Conservation (phyloP, 1,140 invertebrate genomes). For the Habropoda laboriosa region DNA sequence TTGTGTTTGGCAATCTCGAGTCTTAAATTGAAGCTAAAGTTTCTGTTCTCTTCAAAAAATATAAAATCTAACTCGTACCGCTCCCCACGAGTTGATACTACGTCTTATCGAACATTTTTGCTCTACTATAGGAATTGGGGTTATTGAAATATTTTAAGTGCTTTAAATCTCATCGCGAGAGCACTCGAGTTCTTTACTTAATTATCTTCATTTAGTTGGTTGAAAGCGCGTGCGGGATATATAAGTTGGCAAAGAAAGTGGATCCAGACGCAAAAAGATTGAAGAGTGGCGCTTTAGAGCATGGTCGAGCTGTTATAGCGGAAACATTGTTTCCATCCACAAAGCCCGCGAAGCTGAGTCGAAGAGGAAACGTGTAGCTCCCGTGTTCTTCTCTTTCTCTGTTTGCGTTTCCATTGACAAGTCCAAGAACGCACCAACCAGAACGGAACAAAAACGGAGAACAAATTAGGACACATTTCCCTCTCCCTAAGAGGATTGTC, state of each 20-base stretch:
- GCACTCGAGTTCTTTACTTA: background rate
- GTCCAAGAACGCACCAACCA: constrained; percentile 7
- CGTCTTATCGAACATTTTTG: no score
- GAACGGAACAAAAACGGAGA: constrained; percentile 29
- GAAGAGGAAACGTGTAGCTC: constrained; percentile 20
- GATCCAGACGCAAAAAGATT: constrained; percentile 20
- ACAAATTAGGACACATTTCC: constrained; percentile 35
- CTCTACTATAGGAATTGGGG: no score
- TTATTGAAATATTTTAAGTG: no score
- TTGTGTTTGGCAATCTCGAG: no score
- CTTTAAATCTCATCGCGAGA: background rate
- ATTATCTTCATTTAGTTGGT: background rate
- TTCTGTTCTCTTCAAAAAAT: no score
- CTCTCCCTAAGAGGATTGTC: constrained; percentile 26
- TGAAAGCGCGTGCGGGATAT: background rate
- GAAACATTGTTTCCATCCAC: constrained; percentile 39
- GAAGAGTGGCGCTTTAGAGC: constrained; percentile 10
- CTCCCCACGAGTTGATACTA: no score
- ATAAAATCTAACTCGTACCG: no score
- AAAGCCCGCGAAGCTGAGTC: constrained; percentile 21
- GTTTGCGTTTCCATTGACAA: constrained; percentile 32
- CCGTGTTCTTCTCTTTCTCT: constrained; percentile 7
- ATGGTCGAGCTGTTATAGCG: constrained; percentile 16
- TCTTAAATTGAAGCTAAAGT: no score
- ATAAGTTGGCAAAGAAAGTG: background rate